Conservation (phyloP, 2,888 invertebrate species). For the Eumacrocentrus americanus region DNA sequence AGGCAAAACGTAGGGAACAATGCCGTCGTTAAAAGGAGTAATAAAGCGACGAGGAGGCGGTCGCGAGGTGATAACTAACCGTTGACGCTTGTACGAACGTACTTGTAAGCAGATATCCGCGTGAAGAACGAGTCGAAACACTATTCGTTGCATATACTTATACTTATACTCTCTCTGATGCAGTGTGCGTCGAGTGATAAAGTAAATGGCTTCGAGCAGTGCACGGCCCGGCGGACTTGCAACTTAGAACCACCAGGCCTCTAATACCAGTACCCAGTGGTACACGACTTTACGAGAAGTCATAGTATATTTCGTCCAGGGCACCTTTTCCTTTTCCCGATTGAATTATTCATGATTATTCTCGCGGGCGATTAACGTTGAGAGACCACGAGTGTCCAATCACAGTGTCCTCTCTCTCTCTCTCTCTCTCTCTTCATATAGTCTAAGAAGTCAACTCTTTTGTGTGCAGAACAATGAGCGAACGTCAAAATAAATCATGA, state of each 20-base stretch:
- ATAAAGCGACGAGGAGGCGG: constrained; percentile 41
- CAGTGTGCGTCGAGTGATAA: constrained; percentile 8
- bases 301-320: constrained; percentile 21
- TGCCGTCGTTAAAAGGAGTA: constrained; percentile 53
- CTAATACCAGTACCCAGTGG: too few relatives aligned
- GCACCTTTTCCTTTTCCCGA: constrained; percentile 23
- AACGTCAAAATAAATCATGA: too few relatives aligned
- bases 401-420: background rate
- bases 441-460: background rate
- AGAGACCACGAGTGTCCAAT: constrained; percentile 6
- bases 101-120: constrained; percentile 39
- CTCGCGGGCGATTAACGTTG: constrained; percentile 16
- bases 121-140: constrained; percentile 36
- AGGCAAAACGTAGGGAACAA: constrained; percentile 41
- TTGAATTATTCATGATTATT: constrained; percentile 22
- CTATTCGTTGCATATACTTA: too few relatives aligned
- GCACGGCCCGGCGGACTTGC: too few relatives aligned
- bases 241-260: too few relatives aligned
- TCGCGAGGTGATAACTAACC: constrained; percentile 46
- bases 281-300: too few relatives aligned
- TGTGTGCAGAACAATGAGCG: background rate
- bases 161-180: too few relatives aligned
- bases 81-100: constrained; percentile 38
- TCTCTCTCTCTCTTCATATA: background rate
- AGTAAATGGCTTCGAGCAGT: background rate